Conservation (phyloP, 2,113 vertebrate genomes). For the Emydocephalus ijimae region DNA sequence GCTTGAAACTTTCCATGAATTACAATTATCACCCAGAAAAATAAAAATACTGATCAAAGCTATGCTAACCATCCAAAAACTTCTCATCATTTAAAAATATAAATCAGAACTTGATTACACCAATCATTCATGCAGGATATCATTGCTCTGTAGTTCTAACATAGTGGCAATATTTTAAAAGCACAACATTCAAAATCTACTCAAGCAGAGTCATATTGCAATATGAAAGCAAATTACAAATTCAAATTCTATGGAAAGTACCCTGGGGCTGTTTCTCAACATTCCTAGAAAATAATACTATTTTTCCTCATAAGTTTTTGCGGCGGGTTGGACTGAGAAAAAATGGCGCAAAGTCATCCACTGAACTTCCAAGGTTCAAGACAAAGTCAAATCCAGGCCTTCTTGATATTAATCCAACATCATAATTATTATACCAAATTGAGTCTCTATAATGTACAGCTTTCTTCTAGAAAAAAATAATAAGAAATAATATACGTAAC, state of each 20-base stretch:
- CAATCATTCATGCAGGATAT: constrained; percentile 35
- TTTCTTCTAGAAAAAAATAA: background rate
- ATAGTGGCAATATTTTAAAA: background rate
- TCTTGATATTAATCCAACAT: background rate
- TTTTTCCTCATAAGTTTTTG: background rate
- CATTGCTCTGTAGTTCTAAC: constrained; percentile 46
- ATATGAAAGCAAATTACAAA: constrained; percentile 14
- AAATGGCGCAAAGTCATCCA: background rate
- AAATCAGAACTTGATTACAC: constrained; percentile 35
- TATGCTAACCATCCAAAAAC: constrained; percentile 2
- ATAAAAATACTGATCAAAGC: constrained; percentile 25
- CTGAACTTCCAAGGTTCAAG: background rate
- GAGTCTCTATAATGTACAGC: background rate
- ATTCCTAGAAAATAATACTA: background rate
- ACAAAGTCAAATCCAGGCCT: background rate
- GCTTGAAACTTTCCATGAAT: background rate
- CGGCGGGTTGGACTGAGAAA: background rate
- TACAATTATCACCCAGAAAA: background rate
- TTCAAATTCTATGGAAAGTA: background rate
- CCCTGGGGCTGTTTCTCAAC: background rate
- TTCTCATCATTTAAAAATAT: background rate
- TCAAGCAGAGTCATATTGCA: background rate
- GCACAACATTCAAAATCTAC: background rate
- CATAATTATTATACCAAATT: background rate
- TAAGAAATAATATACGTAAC: background rate